Conservation (phyloP, 2,797 vertebrate species). For the Myotis daubentonii region DNA sequence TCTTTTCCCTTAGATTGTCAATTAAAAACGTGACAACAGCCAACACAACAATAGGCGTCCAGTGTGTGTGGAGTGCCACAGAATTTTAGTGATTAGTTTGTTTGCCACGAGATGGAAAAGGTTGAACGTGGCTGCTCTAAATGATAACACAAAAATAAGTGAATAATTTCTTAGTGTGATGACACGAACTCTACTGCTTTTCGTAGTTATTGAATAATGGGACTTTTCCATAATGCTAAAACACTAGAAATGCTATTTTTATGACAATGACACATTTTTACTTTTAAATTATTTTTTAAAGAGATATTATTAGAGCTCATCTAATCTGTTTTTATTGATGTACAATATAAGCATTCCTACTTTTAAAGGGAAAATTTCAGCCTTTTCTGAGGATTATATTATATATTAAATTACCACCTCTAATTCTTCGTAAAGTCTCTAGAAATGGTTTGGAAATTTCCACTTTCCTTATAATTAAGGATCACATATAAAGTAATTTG, state of each 20-base stretch:
- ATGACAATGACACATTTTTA: not conserved
- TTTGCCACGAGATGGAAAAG: not conserved
- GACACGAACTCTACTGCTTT: not conserved
- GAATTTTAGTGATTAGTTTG: not conserved
- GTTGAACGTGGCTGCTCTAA: not conserved
- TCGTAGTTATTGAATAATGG: not conserved
- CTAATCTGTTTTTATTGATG: not conserved
- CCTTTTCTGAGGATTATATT: not conserved
- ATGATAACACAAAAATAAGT: not conserved
- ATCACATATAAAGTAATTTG: not conserved
- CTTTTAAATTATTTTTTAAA: conserved; percentile 23
- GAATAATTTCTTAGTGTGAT: not conserved
- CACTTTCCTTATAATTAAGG: not conserved
- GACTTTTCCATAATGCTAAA: not conserved
- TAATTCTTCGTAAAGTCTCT: not conserved
- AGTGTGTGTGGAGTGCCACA: not conserved
- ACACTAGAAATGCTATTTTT: not conserved
- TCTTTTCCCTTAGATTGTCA: not conserved
- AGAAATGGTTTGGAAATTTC: conserved; percentile 1
- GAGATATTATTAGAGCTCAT: not conserved
- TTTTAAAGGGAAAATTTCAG: conserved; percentile 22
- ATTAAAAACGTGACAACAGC: not conserved
- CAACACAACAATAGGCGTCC: too few relatives aligned
- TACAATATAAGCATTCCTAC: not conserved
- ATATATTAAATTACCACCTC: not conserved